Evolutionary conservation across 2,113 vertebrate genomes (phyloP), one percentile per base, ranked within the genome.

Genomic region (Colossoma macropomum): DNA sequence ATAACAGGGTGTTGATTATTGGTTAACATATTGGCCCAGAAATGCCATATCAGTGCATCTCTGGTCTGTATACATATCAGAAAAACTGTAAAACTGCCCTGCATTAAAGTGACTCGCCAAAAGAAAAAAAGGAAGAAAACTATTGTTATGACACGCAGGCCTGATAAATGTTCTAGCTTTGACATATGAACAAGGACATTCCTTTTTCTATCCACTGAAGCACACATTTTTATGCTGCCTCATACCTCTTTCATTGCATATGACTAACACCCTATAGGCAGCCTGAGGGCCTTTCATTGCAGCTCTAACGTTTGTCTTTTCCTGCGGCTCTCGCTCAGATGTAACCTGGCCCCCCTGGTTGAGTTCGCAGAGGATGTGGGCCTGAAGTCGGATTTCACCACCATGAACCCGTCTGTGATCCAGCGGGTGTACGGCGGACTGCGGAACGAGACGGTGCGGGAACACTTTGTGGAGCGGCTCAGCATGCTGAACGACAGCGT

Each of bases 381-480:
- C 90, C 93, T 93, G 89, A 95, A 96, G 89, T 97, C 96, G 86
- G 96, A 97, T 93, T 97, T 97, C 94, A 96, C 96, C 92, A 97
- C 96, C 87, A 97, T 97, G 96, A 97, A 97, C 82, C 96, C 96
- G 82, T 97, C 96, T 83, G 96, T 97, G 87, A 95, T 97, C 87
- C 96, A 96, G 92, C 95, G 95, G 93, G 95, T 94, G 30, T 97
- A 96, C 89, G 94, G 95, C 91, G 94, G 95, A 84, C 95, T 97
- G 93, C 93, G 88, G 77, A 96, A 96, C 89, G 95, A 95, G 86
- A 95, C 92, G 86, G 95, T 95, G 92, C 93, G 91, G 91, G 94
- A 94, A 91, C 95, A 92, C 90, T 96, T 97, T 90, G 94, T 97
- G 77, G 93, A 54, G 85, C 95, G 96, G 88, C 94, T 97, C 54